Evolutionary conservation across 2,113 vertebrate genomes (phyloP), one percentile per base, ranked within the genome.

Genomic region (Aplodontia rufa): DNA sequence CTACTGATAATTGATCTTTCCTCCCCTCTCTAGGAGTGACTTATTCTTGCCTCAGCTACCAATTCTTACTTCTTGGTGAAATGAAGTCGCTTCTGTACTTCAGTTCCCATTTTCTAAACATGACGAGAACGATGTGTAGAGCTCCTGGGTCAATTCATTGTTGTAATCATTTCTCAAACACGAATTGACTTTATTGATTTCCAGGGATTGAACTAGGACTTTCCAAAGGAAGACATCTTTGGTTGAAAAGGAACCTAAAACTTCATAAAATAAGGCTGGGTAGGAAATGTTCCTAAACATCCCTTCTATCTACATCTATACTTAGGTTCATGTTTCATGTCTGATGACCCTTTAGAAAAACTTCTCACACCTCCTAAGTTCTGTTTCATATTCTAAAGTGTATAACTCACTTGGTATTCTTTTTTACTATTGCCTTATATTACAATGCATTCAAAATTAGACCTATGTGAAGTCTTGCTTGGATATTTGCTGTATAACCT

Each of bases 1-100:
- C 58, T 91, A 42, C 71, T 89, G 80, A 89, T 94, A 91, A 91
- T 96, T 68, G 88, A 68, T 93, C 28, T 76, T 82, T 40, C 24
- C 35, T 45, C 22, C 60, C 30, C 17, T 6, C 35, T 53, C 37
- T 62, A 66, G 26, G 35, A 81, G 20, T 84, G 84, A 51, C 85
- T 95, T 94, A 84, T 84, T 88, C 14, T 95, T 92, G 20, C 42
- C 32, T 95, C n/a, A 95, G 69, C 32, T 66, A 40, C 58, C 40
- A 90, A 19, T 80, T 90, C 35, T 95, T 88, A 55, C 35, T 71
- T 92, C 47, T 81, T 60, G 17, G 4, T 93, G n/a, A 93, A 84
- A 92, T 93, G 42, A 85, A 22, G 6, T 91, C 88, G 8, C 45
- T 66, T 91, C 37, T 72, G 40, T 10, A 78, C 19, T 76, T 87